Percentiles rank a stretch among this genome's conserved stretches.
These are phyloP conservation scores for Anhinga anhinga DNA, from an alignment of 2,113 vertebrate genomes.

Conservation along the genomic window DNA sequence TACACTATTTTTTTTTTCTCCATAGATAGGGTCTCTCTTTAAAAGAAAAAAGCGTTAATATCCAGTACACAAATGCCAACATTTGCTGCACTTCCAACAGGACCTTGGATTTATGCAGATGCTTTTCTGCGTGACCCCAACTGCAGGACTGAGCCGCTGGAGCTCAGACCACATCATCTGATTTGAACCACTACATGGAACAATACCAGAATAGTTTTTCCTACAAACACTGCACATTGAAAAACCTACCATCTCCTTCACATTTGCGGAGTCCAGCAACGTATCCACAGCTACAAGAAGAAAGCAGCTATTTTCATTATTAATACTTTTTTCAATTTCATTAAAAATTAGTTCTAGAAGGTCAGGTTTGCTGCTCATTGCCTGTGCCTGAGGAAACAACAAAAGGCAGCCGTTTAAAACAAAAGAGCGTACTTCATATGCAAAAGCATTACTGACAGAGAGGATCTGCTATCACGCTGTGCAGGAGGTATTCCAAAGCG, in stretches of 20 bases:
- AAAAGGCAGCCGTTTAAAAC: conserved; percentile 21
- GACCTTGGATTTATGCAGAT: not conserved
- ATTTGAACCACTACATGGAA: not conserved
- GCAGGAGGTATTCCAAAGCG: not conserved
- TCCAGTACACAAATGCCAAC: not conserved
- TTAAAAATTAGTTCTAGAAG: conserved; percentile 86
- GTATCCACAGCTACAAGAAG: conserved; percentile 82
- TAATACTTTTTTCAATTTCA: conserved; percentile 82
- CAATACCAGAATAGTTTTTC: not conserved
- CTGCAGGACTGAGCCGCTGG: not conserved
- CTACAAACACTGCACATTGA: not conserved
- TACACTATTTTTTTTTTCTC: not conserved
- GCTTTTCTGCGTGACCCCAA: not conserved
- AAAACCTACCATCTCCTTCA: conserved; percentile 76
- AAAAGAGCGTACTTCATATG: not conserved
- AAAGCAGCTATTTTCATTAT: conserved; percentile 88
- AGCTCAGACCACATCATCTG: not conserved
- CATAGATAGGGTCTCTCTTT: not conserved
- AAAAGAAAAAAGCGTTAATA: not conserved
- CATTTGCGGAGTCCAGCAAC: conserved; percentile 67
- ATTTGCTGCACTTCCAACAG: not conserved
- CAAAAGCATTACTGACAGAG: not conserved
- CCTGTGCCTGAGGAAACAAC: conserved; percentile 84
- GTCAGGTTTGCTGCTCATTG: conserved; percentile 86
- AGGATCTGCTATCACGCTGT: not conserved